phyloP scores from a whole-genome alignment of 2,888 invertebrate species.

The Eumerus sabulonum region DNA sequence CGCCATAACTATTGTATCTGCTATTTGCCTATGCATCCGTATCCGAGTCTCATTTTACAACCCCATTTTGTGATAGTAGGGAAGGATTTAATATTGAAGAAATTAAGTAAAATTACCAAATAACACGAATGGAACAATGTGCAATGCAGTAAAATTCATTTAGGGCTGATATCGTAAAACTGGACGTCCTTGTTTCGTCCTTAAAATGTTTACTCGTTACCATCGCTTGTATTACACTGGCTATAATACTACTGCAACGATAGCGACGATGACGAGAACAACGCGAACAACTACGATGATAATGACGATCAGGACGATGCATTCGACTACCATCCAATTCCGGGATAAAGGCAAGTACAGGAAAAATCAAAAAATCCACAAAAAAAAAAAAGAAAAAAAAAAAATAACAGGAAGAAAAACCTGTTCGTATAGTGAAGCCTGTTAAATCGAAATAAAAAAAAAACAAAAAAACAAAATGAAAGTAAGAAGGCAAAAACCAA shows the following conservation, averaged over 20 bases:
- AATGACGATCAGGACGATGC: slow-evolving; percentile 47
- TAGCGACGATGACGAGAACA: neutral
- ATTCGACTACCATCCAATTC: slow-evolving; percentile 38
- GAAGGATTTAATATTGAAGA: slow-evolving; percentile 19
- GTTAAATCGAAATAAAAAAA: slow-evolving; percentile 47
- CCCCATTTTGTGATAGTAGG: slow-evolving; percentile 1
- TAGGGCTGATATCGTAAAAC: slow-evolving; percentile 31
- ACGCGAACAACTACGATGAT: slow-evolving; percentile 9
- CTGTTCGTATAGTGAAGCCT: slow-evolving; percentile 31
- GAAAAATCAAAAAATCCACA: slow-evolving; percentile 43
- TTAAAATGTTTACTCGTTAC: neutral
- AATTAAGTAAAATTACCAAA: slow-evolving; percentile 61
- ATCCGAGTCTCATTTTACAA: slow-evolving; percentile 22
- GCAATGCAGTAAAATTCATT: slow-evolving; percentile 64
- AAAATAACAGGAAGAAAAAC: slow-evolving; percentile 33
- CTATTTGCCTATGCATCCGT: neutral
- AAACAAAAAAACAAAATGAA: slow-evolving; percentile 49
- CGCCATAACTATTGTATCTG: neutral
- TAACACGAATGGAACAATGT: slow-evolving; percentile 61
- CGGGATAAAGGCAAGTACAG: slow-evolving; percentile 3
- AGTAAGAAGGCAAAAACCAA: slow-evolving; percentile 23
- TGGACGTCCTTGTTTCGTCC: slow-evolving; percentile 16
- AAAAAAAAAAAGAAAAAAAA: slow-evolving; percentile 43
- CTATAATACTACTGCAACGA: slow-evolving; percentile 3
- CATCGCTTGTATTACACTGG: too few species aligned